Base-by-base conservation (phyloP, 2,888 invertebrate genomes). In the Seladonia tumulorum region DNA sequence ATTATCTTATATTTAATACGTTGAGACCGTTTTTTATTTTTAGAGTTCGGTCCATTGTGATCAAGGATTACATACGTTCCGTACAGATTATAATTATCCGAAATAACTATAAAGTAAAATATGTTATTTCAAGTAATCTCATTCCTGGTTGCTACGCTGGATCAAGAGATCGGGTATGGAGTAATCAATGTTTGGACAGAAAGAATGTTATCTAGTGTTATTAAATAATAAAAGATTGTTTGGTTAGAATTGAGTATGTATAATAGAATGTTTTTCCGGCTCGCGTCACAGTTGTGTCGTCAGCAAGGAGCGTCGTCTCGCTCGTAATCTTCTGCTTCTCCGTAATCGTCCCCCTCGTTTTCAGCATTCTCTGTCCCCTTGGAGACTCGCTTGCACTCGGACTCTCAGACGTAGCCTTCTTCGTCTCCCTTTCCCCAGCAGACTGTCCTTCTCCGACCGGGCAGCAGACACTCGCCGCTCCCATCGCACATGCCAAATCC, bases 401-500 rank as follows among this genome's bases (percentile, higher is more conserved):
- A 14, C 63, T 29, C 72, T 29, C 25, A 8, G n/a, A 14, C 57
- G 57, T 66, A 35, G 42, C 39, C 72, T 80, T 80, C 60, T 76
- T 49, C 45, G 60, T 78, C 78, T 60, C 71, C 63, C 53, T 78
- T 76, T 82, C 49, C 49, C 68, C 70, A 72, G 74, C 73, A 39
- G 70, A 42, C 42, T 60, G 71, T 66, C 79, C 76, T 77, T 76
- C 77, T 82, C 78, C 82, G 57, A 71, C 82, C 82, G 47, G 79
- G n/a, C 39, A 42, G 85, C 39, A 42, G 85, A 79, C 79, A 70
- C 63, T 81, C 76, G 81, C 86, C 76, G 76, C 85, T 82, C 74
- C 86, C 82, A 79, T 76, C 76, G 79, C 86, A 85, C 82, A 82
- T 71, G 87, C 86, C 86, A 74, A 87, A 87, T 82, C 79, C 86